Conservation (phyloP, 2,888 invertebrate genomes). For the Lottia scabra region DNA sequence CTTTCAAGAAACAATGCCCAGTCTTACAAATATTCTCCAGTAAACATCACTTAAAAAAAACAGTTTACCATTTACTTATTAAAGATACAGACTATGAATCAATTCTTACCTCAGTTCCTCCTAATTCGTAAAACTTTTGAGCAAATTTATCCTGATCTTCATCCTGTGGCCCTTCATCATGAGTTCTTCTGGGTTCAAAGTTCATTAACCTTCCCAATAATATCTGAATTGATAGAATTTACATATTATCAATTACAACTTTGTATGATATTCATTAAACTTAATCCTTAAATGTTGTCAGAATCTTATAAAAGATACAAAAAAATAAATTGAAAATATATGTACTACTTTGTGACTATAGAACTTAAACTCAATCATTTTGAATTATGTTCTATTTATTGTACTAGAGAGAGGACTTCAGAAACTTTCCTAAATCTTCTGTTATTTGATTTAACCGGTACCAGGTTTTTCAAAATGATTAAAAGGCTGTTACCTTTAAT, state of each 20-base stretch:
- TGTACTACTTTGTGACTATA: neutral
- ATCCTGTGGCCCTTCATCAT: conserved; percentile 54
- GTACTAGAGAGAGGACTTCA: too few relatives aligned
- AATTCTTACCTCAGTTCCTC: conserved; percentile 58
- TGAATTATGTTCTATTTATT: too few relatives aligned
- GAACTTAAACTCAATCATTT: too few relatives aligned
- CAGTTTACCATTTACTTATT: neutral
- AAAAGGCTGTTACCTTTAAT: conserved; percentile 44
- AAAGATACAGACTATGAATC: too few relatives aligned
- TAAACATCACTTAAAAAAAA: too few relatives aligned
- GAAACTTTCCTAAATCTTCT: too few relatives aligned
- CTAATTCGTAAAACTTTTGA: conserved; percentile 55
- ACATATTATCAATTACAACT: neutral
- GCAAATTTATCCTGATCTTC: conserved; percentile 63
- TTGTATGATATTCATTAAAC: too few relatives aligned
- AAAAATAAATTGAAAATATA: neutral
- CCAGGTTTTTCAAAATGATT: too few relatives aligned
- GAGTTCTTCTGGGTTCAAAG: conserved; percentile 61
- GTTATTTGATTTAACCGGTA: too few relatives aligned
- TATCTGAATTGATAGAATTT: conserved; percentile 24
- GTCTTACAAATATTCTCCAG: too few relatives aligned
- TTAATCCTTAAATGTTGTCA: too few relatives aligned
- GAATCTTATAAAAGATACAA: too few relatives aligned
- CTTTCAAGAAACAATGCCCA: neutral
- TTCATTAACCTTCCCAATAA: conserved; percentile 59